phyloP scores from a whole-genome alignment of 2,113 vertebrate genomes.

The Pterocles burchelli region DNA sequence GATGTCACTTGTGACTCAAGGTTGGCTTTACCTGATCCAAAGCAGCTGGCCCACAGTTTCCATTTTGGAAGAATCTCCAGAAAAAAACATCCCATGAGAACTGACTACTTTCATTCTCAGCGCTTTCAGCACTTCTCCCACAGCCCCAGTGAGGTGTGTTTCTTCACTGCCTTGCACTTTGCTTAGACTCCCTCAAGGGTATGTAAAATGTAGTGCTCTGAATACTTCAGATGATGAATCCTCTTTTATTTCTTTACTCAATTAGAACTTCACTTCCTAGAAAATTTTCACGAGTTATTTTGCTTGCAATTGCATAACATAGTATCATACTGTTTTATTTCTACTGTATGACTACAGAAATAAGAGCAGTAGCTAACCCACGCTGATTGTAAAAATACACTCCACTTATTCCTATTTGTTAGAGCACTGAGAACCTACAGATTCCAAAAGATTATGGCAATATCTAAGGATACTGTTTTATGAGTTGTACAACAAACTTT shows the following conservation, averaged over 20 bases:
- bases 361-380: slow-evolving; percentile 44
- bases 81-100: not conserved
- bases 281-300: slow-evolving; percentile 46
- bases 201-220: slow-evolving; percentile 43
- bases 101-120: not conserved
- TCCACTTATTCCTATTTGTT: slow-evolving; percentile 18
- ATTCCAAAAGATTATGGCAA: not conserved
- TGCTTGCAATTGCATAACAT: slow-evolving; percentile 34
- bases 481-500: not conserved
- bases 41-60: not conserved
- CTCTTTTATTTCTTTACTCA: slow-evolving; percentile 45
- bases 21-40: not conserved
- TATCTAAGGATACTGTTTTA: not conserved
- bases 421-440: slow-evolving; percentile 35
- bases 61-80: not conserved
- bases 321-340: slow-evolving; percentile 27
- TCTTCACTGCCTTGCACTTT: not conserved
- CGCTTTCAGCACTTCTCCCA: not conserved
- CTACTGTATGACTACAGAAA: not conserved
- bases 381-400: slow-evolving; percentile 31
- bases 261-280: slow-evolving; percentile 44
- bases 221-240: slow-evolving; percentile 58
- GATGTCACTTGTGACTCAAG: not conserved
- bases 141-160: not conserved
- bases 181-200: not conserved